Evolutionary conservation across 2,888 invertebrate genomes (phyloP).

Genomic region (Monoplex corrugatus): DNA sequence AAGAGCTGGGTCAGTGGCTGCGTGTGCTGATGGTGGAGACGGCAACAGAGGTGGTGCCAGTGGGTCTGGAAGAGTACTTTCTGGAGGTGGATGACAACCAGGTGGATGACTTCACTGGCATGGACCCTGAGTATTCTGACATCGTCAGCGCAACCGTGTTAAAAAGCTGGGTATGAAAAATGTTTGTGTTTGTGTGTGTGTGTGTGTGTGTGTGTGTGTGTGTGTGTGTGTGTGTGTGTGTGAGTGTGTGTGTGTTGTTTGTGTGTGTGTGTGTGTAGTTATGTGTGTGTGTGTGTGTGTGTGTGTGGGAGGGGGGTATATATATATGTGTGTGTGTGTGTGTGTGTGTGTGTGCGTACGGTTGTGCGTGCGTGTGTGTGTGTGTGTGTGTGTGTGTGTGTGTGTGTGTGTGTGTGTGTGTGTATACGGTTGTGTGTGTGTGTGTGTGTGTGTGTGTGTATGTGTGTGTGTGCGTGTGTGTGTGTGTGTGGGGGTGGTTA

Average conservation of each 20-base stretch:
- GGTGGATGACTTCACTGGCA: conserved; percentile 49
- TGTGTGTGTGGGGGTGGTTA: not conserved
- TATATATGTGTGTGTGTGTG: not conserved
- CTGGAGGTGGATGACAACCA: conserved; percentile 61
- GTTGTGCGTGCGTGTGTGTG: too few species aligned
- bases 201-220: not conserved
- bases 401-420: too few species aligned
- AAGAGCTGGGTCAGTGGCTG: conserved; percentile 73
- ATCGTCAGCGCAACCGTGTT: conserved; percentile 54
- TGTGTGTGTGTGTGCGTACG: not conserved
- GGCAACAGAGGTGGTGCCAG: conserved; percentile 57
- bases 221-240: not conserved
- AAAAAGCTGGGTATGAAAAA: conserved; percentile 56
- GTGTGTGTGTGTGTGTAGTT: not conserved
- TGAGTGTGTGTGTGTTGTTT: not conserved
- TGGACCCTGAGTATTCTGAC: conserved; percentile 48
- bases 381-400: too few species aligned
- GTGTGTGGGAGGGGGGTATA: not conserved
- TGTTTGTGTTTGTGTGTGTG: not conserved
- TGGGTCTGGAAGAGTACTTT: conserved; percentile 72
- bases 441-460: too few species aligned
- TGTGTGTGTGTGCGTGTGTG: too few species aligned
- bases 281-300: not conserved
- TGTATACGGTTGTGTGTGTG: too few species aligned
- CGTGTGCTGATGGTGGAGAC: conserved; percentile 72